phyloP scores from a whole-genome alignment of 2,113 vertebrate species.

The Calidris pugnax region DNA sequence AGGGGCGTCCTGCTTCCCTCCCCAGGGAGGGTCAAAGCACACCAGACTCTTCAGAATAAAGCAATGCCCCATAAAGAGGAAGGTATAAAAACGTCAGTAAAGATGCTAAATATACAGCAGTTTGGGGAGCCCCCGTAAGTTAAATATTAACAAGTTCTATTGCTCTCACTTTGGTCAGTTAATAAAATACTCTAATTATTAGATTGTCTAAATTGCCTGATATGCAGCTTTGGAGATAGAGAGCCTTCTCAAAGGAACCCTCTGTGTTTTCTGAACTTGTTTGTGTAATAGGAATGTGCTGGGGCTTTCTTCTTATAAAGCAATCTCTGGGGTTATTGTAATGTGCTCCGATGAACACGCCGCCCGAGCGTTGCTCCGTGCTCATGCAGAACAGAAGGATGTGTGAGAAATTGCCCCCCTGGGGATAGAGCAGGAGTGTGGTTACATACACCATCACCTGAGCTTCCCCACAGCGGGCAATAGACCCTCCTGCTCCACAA shows the following conservation, averaged over 20 bases:
- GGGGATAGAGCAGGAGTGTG: neutral
- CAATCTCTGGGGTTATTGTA: neutral
- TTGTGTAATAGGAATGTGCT: neutral
- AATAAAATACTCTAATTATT: conserved; percentile 22
- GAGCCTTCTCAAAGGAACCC: neutral
- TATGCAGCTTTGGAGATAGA: neutral
- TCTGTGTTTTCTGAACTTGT: neutral
- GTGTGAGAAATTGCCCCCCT: neutral
- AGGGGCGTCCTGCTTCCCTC: neutral
- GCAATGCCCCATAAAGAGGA: neutral
- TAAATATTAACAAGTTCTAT: neutral
- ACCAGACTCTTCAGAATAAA: neutral
- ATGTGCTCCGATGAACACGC: neutral
- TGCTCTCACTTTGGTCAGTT: neutral
- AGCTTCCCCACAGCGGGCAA: neutral
- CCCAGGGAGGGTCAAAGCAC: neutral
- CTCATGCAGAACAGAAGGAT: neutral
- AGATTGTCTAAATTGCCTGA: neutral
- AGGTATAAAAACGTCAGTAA: neutral
- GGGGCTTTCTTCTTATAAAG: neutral
- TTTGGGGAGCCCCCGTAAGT: neutral
- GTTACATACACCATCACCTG: neutral
- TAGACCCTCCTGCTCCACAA: neutral
- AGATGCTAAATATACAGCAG: neutral
- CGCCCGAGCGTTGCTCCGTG: neutral